Conservation (phyloP, 2,797 vertebrate genomes). For the Pangasius larnaudii region DNA sequence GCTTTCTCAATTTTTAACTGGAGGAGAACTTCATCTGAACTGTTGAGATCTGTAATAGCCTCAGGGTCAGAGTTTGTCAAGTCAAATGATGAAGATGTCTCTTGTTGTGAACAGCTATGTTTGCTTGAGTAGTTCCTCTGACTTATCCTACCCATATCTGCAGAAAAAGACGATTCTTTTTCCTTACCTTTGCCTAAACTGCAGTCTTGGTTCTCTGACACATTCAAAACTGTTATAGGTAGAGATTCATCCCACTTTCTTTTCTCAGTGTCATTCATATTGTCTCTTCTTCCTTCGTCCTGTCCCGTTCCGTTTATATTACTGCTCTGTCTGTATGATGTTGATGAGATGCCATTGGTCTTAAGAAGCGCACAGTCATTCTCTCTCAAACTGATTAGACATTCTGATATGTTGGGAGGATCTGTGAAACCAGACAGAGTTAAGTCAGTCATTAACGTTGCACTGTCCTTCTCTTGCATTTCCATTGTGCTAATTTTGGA, state of each 20-base stretch:
- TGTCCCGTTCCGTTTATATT: neutral
- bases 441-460: constrained; percentile 44
- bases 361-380: constrained; percentile 69
- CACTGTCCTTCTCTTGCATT: constrained; percentile 45
- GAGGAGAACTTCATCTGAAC: constrained; percentile 12
- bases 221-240: neutral
- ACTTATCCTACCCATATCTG: neutral
- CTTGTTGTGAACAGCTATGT: constrained; percentile 13
- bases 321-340: constrained; percentile 46
- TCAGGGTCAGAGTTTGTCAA: constrained; percentile 3
- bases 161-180: constrained; percentile 2
- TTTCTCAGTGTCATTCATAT: neutral
- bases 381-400: constrained; percentile 48
- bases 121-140: neutral
- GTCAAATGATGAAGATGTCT: neutral
- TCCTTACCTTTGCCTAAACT: constrained; percentile 39
- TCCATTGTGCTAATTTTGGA: constrained; percentile 62
- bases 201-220: constrained; percentile 22
- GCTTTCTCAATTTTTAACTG: constrained; percentile 37
- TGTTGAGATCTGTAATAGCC: constrained; percentile 1
- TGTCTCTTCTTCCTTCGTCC: neutral
- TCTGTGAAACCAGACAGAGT: constrained; percentile 34
- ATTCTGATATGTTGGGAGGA: constrained; percentile 32
- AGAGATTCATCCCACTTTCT: neutral
- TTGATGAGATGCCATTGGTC: constrained; percentile 56